Evolutionary conservation across 1,140 invertebrate genomes (phyloP), one percentile per base, ranked within the genome.

Genomic region (Cydia splendana): DNA sequence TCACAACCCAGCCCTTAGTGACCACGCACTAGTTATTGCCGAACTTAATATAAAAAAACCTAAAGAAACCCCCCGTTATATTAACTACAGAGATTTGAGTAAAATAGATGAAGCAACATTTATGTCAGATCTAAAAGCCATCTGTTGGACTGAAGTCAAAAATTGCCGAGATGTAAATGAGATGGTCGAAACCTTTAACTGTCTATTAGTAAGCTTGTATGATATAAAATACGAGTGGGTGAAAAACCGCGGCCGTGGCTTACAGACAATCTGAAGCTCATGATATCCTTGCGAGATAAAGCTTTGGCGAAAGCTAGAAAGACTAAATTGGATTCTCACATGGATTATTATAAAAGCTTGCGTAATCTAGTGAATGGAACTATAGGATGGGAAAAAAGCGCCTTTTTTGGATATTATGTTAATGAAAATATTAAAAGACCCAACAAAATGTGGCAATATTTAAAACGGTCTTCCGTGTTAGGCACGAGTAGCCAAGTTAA

Each of bases 1-100:
- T 24, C 82, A 80, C 74, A 81, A 80, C 51, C 13, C 30, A 48
- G 74, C 51, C 15, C n/a, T 84, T 10, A 84, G 80, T 79, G 82
- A 84, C 30, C 82, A 84, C 28, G 79, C 48, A 3, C 45, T 80
- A 38, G 53, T 80, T 65, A 10, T 78, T 34, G 79, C 30, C 34
- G 76, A 82, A 2, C 76, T 78, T 53, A 28, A 75, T 28, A 77
- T 81, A 67, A 80, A 77, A 71, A 82, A 81, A 48, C 71, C 69
- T 51, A 79, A 77, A 20, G 10, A 12, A 20, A 6, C 15, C 9
- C 69, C 69, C 10, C 69, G 69, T 7, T 73, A 20, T 42, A 73
- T 5, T n/a, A 30, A 5, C 18, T 30, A 12, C 28, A 18, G 69
- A 10, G 18, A 38, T 38, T 18, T 34, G 77, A 42, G 18, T 53